Evolutionary conservation across 2,888 invertebrate species (phyloP).

Genomic region (Pachydiplax longipennis): DNA sequence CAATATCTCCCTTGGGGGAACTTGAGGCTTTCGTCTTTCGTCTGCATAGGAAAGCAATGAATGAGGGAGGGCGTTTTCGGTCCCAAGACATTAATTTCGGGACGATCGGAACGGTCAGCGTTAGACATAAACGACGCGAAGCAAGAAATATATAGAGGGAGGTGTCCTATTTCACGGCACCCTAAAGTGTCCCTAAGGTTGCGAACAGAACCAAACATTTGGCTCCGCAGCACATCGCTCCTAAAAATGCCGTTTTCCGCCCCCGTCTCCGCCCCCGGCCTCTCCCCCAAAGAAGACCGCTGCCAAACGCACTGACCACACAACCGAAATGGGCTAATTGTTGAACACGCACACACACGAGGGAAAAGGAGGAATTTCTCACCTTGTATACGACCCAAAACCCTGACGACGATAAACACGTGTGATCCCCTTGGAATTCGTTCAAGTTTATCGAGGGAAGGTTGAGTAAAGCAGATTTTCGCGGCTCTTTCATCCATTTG

Average conservation of each 20-base stretch:
- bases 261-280: background rate
- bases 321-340: background rate
- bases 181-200: slow-evolving; percentile 1
- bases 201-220: slow-evolving; percentile 1
- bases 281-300: background rate
- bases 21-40: background rate
- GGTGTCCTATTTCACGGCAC: background rate
- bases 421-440: too few relatives aligned
- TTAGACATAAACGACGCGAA: background rate
- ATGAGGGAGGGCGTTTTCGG: background rate
- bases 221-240: background rate
- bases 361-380: background rate
- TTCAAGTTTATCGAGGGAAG: too few relatives aligned
- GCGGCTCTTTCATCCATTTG: too few relatives aligned
- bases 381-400: background rate
- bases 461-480: too few relatives aligned
- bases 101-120: background rate
- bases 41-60: background rate
- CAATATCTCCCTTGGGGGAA: too few relatives aligned
- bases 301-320: background rate
- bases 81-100: background rate
- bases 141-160: background rate
- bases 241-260: background rate
- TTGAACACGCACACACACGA: background rate
- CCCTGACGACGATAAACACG: background rate